Evolutionary conservation across 37 sponge, comb jelly and placozoan genomes (phyloP), one percentile per base, ranked within the genome.

Genomic region (Geodia barretti): DNA sequence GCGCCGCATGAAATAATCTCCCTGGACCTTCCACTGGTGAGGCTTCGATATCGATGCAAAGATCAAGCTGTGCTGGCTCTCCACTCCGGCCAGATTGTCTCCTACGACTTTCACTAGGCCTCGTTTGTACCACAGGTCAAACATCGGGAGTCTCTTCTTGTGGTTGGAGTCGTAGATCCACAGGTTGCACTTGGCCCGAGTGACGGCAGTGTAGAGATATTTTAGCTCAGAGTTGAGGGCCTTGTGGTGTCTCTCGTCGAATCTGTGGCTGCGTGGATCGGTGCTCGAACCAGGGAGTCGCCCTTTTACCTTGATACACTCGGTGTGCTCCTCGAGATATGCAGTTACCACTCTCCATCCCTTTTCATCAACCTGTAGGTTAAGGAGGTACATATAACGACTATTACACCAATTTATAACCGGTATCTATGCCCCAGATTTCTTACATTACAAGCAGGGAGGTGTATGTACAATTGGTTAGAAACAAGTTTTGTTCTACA

Each of bases 201-300:
- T 95, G 4, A 95, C 40, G 23, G 95, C 95, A 25, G 95, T 95
- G 80, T 95, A 95, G 25, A 95, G 64, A 58, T 91, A 89, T 79
- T 95, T 95, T 21, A 95, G 89, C 60, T 95, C 95, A n/a, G 95
- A 80, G 78, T 81, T 86, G 41, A 95, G 79, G 7, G 85, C 77
- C 31, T 88, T 88, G 88, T 95, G 95, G 29, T 38, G 38, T 4
- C 38, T 64, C 19, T 87, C 73, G 38, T 91, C 83, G 73, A 95
- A 95, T 8, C 68, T 11, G n/a, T 47, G 34, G 47, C 79, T 72
- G 39, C 94, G 79, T 14, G 83, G 73, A 11, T 78, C 74, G 28
- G 32, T 0, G 11, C 14, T 37, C 17, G 67, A 62, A 19, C 75
- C 83, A 65, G 83, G 83, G 4, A 83, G 54, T 41, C 39, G 73